These are phyloP conservation scores for Ictalurus punctatus DNA, from an alignment of 2,113 vertebrate species.

Conservation along the genomic window DNA sequence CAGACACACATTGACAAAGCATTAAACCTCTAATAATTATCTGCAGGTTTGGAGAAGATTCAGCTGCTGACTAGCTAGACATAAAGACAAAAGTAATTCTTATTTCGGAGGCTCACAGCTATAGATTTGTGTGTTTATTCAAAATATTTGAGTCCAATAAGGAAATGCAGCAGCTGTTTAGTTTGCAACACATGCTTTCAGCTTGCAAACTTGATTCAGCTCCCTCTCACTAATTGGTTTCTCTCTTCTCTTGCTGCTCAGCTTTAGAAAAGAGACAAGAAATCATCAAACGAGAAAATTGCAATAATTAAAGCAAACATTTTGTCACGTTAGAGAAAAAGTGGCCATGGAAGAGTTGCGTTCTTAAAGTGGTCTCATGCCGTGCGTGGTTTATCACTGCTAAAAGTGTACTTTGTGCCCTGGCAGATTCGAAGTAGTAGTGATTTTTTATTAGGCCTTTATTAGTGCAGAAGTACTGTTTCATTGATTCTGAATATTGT, in stretches of 20 bases:
- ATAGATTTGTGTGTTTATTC: not conserved
- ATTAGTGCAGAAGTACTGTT: not conserved
- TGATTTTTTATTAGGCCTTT: not conserved
- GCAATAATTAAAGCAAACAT: conserved; percentile 16
- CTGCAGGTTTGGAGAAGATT: not conserved
- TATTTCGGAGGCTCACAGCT: not conserved
- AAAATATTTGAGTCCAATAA: not conserved
- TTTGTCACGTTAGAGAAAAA: not conserved
- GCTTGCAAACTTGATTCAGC: not conserved
- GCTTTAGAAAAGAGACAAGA: not conserved
- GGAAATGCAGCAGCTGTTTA: not conserved
- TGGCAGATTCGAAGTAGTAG: not conserved
- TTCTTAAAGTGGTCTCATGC: not conserved
- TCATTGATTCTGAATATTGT: conserved; percentile 30
- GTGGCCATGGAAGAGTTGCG: not conserved
- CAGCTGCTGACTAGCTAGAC: not conserved
- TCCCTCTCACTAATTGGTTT: conserved; percentile 7
- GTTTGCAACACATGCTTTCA: not conserved
- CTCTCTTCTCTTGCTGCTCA: not conserved
- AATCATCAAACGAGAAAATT: conserved; percentile 6
- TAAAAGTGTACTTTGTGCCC: not conserved
- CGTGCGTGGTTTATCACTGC: not conserved
- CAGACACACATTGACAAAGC: not conserved
- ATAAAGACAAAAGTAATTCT: not conserved
- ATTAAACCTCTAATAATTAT: not conserved